A percentile compares a stretch with the other conserved stretches of the same genome.
Conservation (phyloP, 2,888 invertebrate species). For the Trichogramma evanescens region DNA sequence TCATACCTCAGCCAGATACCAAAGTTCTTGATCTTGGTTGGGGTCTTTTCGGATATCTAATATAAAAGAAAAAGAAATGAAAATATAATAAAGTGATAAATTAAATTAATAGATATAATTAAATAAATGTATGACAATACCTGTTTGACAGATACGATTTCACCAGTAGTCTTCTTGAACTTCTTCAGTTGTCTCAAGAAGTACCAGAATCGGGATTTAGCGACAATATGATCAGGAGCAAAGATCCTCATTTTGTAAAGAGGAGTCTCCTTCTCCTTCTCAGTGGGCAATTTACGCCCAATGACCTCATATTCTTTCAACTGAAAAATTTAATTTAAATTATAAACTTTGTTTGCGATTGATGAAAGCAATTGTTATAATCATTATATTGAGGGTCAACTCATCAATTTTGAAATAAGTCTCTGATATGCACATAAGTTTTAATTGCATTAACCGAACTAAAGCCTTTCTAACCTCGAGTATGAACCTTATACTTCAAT, state of each 20-base stretch:
- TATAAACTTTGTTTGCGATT: too few relatives aligned
- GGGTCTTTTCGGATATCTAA: slow-evolving; percentile 84
- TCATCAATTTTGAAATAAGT: too few relatives aligned
- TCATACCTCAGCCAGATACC: slow-evolving; percentile 99
- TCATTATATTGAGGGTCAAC: too few relatives aligned
- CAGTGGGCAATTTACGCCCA: slow-evolving; percentile 93
- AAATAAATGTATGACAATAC: slow-evolving; percentile 34
- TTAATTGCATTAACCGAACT: too few relatives aligned
- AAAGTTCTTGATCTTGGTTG: slow-evolving; percentile 95
- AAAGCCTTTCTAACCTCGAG: too few relatives aligned
- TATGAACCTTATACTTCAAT: too few relatives aligned
- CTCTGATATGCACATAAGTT: too few relatives aligned
- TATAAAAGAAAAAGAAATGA: slow-evolving; percentile 3
- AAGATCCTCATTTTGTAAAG: slow-evolving; percentile 99
- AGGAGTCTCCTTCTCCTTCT: slow-evolving; percentile 86
- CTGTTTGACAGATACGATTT: slow-evolving; percentile 88
- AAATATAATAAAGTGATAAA: too few relatives aligned
- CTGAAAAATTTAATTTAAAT: slow-evolving; percentile 53
- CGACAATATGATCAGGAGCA: slow-evolving; percentile 94
- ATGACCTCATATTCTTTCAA: slow-evolving; percentile 97
- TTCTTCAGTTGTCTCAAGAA: slow-evolving; percentile 94
- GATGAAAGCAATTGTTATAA: too few relatives aligned
- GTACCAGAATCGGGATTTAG: slow-evolving; percentile 99
- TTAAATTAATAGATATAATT: too few relatives aligned
- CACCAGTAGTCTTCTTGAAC: slow-evolving; percentile 98